These are phyloP conservation scores for Lysandra bellargus DNA, from an alignment of 2,888 invertebrate species.

Conservation along the genomic window DNA sequence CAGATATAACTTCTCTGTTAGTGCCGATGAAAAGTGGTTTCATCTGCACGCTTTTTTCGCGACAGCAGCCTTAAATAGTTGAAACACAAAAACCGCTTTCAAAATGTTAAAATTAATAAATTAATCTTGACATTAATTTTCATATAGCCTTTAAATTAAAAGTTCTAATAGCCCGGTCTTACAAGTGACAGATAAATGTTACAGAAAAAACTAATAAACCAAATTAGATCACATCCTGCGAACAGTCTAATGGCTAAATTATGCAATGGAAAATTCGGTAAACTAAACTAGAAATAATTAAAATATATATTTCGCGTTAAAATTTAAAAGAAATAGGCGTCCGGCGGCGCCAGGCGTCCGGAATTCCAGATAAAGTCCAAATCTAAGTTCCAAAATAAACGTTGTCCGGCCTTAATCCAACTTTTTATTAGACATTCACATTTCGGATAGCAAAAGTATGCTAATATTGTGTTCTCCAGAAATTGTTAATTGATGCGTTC, in stretches of 20 bases:
- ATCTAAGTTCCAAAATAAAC: too few species aligned
- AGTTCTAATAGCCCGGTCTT: background rate
- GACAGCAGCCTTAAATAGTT: too few species aligned
- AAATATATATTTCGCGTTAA: too few species aligned
- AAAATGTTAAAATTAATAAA: background rate
- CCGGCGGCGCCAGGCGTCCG: background rate
- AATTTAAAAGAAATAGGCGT: background rate
- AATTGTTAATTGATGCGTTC: too few species aligned
- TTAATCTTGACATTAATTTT: background rate
- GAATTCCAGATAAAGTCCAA: background rate
- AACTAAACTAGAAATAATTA: background rate
- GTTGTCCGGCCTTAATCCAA: too few species aligned
- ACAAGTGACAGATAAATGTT: slow-evolving; percentile 8
- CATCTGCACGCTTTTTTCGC: too few species aligned
- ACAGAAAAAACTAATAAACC: slow-evolving; percentile 7
- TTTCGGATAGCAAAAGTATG: too few species aligned
- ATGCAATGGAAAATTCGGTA: background rate
- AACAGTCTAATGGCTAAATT: background rate
- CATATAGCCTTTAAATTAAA: background rate
- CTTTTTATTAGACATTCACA: too few species aligned
- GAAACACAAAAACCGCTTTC: background rate
- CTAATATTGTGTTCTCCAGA: too few species aligned
- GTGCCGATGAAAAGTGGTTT: too few species aligned
- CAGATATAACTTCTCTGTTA: too few species aligned
- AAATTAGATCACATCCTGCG: background rate